phyloP scores from a whole-genome alignment of 2,797 vertebrate species.

The Ptychadena robeensis region DNA sequence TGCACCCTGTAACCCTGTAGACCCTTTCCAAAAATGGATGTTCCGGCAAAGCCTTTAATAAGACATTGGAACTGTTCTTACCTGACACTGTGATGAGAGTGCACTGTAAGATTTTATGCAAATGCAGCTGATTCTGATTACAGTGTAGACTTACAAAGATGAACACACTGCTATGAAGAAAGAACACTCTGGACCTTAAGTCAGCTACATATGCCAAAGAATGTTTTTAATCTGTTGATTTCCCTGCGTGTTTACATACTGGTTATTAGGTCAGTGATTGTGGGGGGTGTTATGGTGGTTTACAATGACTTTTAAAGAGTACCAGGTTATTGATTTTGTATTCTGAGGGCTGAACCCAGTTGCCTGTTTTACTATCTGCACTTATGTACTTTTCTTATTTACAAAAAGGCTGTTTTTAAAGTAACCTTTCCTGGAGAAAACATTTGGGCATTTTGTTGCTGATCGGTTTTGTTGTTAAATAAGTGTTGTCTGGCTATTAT shows the following conservation, averaged over 20 bases:
- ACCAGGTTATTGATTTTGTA: neutral
- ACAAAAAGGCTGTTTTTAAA: neutral
- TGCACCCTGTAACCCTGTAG: conserved; percentile 84
- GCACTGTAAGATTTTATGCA: conserved; percentile 70
- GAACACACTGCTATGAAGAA: conserved; percentile 55
- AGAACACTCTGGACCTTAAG: conserved; percentile 62
- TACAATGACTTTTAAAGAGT: conserved; percentile 17
- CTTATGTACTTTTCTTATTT: neutral
- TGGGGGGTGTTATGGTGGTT: conserved; percentile 13
- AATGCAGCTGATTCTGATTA: conserved; percentile 69
- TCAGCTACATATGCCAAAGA: conserved; percentile 73
- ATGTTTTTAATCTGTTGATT: conserved; percentile 54
- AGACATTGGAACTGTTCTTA: conserved; percentile 41
- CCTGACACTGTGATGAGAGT: conserved; percentile 70
- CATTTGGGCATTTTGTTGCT: no score
- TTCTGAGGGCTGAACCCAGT: neutral
- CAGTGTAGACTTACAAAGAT: conserved; percentile 54
- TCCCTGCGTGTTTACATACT: conserved; percentile 40
- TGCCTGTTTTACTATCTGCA: neutral
- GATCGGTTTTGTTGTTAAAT: no score
- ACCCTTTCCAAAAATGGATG: conserved; percentile 90
- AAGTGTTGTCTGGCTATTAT: no score
- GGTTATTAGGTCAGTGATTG: conserved; percentile 9
- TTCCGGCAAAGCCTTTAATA: conserved; percentile 81
- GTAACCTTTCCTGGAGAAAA: neutral